Evolutionary conservation across 2,888 invertebrate species (phyloP), one percentile per base, ranked within the genome.

Genomic region (Lasioglossum oenotherae): DNA sequence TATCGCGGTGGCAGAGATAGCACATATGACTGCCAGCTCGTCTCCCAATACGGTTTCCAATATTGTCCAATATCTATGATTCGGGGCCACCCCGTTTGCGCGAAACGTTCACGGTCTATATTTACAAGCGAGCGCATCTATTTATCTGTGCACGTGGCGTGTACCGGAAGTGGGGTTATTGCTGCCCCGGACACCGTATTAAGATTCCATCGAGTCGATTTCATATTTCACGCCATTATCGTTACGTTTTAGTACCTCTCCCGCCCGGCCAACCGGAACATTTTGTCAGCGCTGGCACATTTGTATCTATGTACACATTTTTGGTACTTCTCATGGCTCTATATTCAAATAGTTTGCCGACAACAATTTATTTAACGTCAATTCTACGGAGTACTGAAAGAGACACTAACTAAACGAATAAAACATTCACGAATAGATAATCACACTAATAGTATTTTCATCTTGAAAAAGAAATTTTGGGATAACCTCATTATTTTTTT

Each of bases 1-100:
- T 72, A 23, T 16, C 60, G 41, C 38, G 41, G 78, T 16, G 60
- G 67, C 19, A 38, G 27, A 38, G 64, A 69, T 60, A 49, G 49
- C 69, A 78, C 73, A 60, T 78, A 80, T 49, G 75, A 57, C 53
- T 77, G 73, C n/a, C 64, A 81, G 12, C 67, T 78, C 75, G 81
- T 76, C 79, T 81, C 74, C 57, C 80, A 67, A 67, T 85, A 80
- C 80, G 77, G 74, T 86, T 87, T 86, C 87, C 86, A 84, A 90
- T 88, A 85, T 84, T 81, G 89, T 87, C 87, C 87, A 85, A 88
- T 88, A 88, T 85, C 82, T 81, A 88, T 78, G 85, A 84, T 87
- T 84, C 82, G 35, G 77, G 74, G 71, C 77, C 74, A 4, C 23
- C 27, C 64, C 79, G 85, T 83, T 89, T 85, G 74, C 85, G 71